Conservation (phyloP, 2,888 invertebrate species). For the Chrysomela aeneicollis region DNA sequence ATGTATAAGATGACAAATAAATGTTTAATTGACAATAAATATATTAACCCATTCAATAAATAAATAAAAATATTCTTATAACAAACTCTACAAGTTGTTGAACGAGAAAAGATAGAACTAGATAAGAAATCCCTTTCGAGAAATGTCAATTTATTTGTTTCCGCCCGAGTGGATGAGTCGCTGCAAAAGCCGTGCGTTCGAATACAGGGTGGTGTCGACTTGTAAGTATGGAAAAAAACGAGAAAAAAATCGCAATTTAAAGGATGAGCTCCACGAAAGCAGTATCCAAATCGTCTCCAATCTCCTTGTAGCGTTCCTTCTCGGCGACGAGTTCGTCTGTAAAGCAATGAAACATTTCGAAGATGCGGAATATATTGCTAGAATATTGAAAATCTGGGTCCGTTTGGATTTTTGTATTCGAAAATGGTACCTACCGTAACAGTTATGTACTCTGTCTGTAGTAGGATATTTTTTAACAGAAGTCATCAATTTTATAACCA, state of each 20-base stretch:
- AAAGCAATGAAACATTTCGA: slow-evolving; percentile 50
- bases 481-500: background rate
- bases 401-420: background rate
- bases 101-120: slow-evolving; percentile 13
- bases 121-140: slow-evolving; percentile 7
- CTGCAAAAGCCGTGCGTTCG: slow-evolving; percentile 27
- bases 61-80: slow-evolving; percentile 33
- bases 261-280: slow-evolving; percentile 95
- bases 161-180: slow-evolving; percentile 24
- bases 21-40: slow-evolving; percentile 25
- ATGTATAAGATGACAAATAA: background rate
- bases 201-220: slow-evolving; percentile 23
- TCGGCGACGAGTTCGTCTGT: slow-evolving; percentile 94
- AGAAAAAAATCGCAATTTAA: slow-evolving; percentile 46
- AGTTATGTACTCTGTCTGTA: background rate
- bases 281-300: slow-evolving; percentile 99
- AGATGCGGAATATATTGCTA: background rate
- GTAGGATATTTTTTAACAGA: background rate
- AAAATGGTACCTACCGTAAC: slow-evolving; percentile 11
- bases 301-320: slow-evolving; percentile 99
- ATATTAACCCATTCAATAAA: slow-evolving; percentile 32
- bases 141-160: slow-evolving; percentile 9
- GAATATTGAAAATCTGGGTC: slow-evolving; percentile 37
- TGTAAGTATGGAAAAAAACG: slow-evolving; percentile 1
- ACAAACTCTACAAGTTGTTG: slow-evolving; percentile 27